phyloP scores from a whole-genome alignment of 2,113 vertebrate species.

The Nibea albiflora region DNA sequence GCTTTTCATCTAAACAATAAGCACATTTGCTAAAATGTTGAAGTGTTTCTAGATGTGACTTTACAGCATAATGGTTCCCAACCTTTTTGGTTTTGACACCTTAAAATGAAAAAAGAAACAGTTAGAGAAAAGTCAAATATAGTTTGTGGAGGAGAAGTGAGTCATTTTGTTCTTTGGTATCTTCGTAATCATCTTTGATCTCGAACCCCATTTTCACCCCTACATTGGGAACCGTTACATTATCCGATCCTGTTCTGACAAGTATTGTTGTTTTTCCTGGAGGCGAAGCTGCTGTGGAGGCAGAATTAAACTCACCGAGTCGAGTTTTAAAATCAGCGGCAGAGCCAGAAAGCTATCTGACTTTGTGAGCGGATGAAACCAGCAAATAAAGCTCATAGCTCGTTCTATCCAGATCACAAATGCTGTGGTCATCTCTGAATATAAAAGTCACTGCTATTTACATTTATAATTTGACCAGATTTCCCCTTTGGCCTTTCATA shows the following conservation, averaged over 20 bases:
- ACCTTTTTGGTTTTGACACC: neutral
- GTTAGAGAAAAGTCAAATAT: neutral
- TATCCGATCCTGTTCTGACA: neutral
- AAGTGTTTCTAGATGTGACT: neutral
- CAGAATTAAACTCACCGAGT: neutral
- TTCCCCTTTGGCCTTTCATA: slow-evolving; percentile 6
- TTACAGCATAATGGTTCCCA: neutral
- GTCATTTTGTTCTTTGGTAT: neutral
- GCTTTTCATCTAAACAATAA: neutral
- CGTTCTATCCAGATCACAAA: slow-evolving; percentile 52
- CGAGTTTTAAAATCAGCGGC: neutral
- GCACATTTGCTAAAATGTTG: neutral
- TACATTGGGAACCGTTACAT: neutral
- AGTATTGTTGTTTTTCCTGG: neutral
- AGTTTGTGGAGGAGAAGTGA: neutral
- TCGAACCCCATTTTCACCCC: neutral
- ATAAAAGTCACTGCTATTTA: slow-evolving; percentile 49
- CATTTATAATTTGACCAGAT: slow-evolving; percentile 22
- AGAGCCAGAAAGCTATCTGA: neutral
- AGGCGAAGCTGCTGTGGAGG: neutral
- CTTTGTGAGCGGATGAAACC: neutral
- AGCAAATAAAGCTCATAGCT: slow-evolving; percentile 20
- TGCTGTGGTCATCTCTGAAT: slow-evolving; percentile 45
- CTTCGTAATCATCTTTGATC: neutral
- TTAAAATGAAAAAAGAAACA: neutral